phyloP scores from a whole-genome alignment of 2,797 vertebrate genomes.

The Leptoclinus maculatus region DNA sequence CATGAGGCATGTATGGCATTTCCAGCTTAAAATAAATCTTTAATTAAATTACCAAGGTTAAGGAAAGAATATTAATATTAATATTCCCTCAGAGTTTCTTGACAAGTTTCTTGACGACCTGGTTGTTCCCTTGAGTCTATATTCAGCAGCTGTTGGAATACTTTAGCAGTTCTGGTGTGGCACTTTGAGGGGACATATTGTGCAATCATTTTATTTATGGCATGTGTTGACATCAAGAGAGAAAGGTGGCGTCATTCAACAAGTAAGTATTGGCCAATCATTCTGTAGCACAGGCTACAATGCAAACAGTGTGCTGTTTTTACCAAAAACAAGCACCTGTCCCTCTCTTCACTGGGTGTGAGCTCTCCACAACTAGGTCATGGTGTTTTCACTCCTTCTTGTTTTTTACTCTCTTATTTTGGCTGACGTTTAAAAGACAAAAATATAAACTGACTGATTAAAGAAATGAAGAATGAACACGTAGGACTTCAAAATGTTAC shows the following conservation, averaged over 20 bases:
- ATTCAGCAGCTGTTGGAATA: not conserved
- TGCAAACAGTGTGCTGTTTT: constrained; percentile 20
- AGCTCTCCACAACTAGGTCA: not conserved
- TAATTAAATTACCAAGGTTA: not conserved
- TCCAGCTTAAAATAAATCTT: not conserved
- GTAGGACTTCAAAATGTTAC: not conserved
- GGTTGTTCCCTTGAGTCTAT: not conserved
- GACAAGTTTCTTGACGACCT: not conserved
- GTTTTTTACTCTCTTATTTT: not conserved
- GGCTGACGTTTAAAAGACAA: not conserved
- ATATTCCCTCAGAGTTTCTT: not conserved
- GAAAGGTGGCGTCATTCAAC: not conserved
- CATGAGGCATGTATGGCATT: not conserved
- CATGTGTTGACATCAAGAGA: constrained; percentile 1
- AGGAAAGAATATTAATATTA: not conserved
- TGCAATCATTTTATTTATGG: not conserved
- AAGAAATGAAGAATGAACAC: not conserved
- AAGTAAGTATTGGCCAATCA: not conserved
- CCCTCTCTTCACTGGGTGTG: not conserved
- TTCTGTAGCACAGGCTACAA: not conserved
- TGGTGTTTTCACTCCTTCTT: not conserved
- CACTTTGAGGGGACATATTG: not conserved
- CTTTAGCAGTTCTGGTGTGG: not conserved
- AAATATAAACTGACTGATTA: not conserved
- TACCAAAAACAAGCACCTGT: constrained; percentile 7